Base-by-base conservation (phyloP, 2,113 vertebrate species). In the Pipa parva region DNA sequence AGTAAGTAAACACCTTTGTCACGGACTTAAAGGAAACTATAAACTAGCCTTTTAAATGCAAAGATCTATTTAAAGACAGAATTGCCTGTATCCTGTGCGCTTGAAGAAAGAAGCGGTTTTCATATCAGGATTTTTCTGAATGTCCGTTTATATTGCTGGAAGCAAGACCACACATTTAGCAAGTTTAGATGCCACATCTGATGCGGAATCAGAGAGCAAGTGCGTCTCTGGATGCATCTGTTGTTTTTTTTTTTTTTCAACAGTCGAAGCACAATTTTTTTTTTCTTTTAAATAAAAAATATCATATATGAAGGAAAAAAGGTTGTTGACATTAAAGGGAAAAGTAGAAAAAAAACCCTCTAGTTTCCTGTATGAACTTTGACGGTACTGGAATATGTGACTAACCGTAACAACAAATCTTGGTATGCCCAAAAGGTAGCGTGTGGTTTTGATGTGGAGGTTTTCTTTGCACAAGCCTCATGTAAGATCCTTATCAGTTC, bases 351-450 rank as follows among this genome's bases (percentile, higher is more conserved):
- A 76, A 78, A 76, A 71, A 79, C 83, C 81, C 93, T 95, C 92
- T 92, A 78, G 84, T 82, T 95, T 96, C 92, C 92, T 95, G 92
- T 92, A 82, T 92, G 90, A 95, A 91, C 88, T 86, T 80, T 80
- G 81, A 81, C 85, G 88, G 90, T 86, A 84, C 88, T 89, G 85
- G 89, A 88, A 93, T 89, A 82, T 85, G 86, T 90, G 90, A 95
- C 86, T 93, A 94, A 95, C 89, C 89, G 87, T 93, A 94, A 95
- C 89, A 90, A 89, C 78, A 88, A 87, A 83, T 80, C 84, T 88
- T 80, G 78, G 81, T 83, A 77, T 75, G 75, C 78, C 79, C 83
- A 71, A 73, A 83, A 81, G 75, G 83, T 78, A 72, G 78, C 76
- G 89, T 92, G 91, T 87, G 91, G 94, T 91, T 80, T 78, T 85